Evolutionary conservation across 2,797 vertebrate genomes (phyloP).

Genomic region (Catostomus latipinnis): DNA sequence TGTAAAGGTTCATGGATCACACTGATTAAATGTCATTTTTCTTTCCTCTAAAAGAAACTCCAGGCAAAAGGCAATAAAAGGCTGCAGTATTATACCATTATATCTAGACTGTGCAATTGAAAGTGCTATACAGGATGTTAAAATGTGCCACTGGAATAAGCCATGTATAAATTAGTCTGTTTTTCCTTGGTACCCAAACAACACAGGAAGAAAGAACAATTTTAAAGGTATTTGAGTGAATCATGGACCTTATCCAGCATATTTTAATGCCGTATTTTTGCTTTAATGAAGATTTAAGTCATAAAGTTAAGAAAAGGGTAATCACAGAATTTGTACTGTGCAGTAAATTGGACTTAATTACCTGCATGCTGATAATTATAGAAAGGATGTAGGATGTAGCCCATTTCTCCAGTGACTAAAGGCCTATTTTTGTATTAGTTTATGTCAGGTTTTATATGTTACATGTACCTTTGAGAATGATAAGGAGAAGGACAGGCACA

Average conservation of each 20-base stretch:
- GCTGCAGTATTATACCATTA: conserved; percentile 73
- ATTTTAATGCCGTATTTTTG: conserved; percentile 35
- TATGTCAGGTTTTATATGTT: neutral
- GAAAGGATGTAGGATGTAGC: conserved; percentile 15
- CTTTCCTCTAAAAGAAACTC: conserved; percentile 80
- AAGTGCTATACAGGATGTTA: conserved; percentile 69
- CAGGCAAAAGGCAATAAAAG: conserved; percentile 70
- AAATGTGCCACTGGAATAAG: conserved; percentile 65
- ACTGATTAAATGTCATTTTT: conserved; percentile 61
- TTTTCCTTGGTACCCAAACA: conserved; percentile 64
- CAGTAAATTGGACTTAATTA: conserved; percentile 43
- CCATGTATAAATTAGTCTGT: conserved; percentile 71
- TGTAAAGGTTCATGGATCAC: neutral
- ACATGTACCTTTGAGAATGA: neutral
- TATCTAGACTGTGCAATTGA: conserved; percentile 65
- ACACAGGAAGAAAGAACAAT: conserved; percentile 54
- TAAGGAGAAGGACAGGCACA: neutral
- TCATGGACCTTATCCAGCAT: conserved; percentile 28
- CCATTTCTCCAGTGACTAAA: conserved; percentile 23
- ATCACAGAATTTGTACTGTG: conserved; percentile 19
- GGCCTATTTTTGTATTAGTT: conserved; percentile 9
- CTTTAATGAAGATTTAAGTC: conserved; percentile 48
- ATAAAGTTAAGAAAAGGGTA: conserved; percentile 40
- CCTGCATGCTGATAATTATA: conserved; percentile 37
- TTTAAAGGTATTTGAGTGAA: conserved; percentile 59